These are phyloP conservation scores for Ametastegia equiseti DNA, from an alignment of 2,888 invertebrate species.

Conservation along the genomic window DNA sequence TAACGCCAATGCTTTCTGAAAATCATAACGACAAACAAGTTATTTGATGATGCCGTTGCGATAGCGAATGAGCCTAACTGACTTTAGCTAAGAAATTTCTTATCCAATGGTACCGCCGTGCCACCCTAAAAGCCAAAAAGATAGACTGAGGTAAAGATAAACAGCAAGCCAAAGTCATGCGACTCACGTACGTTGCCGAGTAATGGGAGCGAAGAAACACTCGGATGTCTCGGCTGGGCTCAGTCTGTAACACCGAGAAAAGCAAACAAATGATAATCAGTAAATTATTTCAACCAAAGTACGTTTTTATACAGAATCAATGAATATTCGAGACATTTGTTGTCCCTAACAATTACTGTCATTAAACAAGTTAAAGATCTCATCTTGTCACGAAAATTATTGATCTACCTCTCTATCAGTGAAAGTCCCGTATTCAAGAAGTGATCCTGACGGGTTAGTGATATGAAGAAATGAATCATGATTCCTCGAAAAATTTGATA, in stretches of 20 bases:
- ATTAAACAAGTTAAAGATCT: not conserved
- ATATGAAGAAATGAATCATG: too few relatives aligned
- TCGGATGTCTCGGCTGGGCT: not conserved
- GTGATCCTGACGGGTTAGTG: too few relatives aligned
- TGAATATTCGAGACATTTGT: not conserved
- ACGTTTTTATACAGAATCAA: not conserved
- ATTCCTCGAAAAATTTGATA: too few relatives aligned
- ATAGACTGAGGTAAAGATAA: not conserved
- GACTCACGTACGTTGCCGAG: not conserved
- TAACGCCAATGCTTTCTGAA: too few relatives aligned
- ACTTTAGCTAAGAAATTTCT: not conserved
- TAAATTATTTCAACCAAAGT: not conserved
- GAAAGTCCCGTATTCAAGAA: too few relatives aligned
- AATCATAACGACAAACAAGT: not conserved
- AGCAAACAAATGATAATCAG: not conserved
- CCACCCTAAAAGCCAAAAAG: not conserved
- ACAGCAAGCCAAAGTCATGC: not conserved
- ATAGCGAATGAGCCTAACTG: not conserved
- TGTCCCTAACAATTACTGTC: not conserved
- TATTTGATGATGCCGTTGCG: not conserved
- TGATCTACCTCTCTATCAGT: too few relatives aligned
- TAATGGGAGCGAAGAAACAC: not conserved
- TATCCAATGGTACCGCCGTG: not conserved
- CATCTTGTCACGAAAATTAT: too few relatives aligned
- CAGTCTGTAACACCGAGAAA: not conserved